These are phyloP conservation scores for Rattus rattus DNA, from an alignment of 2,113 vertebrate species.

Conservation along the genomic window DNA sequence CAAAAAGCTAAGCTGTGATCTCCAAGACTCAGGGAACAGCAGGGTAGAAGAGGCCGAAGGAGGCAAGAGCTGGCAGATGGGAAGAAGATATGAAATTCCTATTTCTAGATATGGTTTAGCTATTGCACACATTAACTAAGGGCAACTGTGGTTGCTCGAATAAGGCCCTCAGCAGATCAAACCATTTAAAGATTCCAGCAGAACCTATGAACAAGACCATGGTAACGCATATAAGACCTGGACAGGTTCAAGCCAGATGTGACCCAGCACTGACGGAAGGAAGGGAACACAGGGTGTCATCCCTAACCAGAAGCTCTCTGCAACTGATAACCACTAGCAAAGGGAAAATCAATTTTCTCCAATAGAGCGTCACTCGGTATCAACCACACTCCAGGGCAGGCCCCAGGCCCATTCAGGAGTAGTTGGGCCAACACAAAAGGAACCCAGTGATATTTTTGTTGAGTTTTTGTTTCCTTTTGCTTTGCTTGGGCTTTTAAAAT, in stretches of 20 bases:
- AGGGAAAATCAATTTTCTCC: background rate
- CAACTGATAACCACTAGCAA: background rate
- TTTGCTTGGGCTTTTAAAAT: background rate
- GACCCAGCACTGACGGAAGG: background rate
- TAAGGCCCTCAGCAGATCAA: background rate
- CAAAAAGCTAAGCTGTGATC: background rate
- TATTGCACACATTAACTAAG: background rate
- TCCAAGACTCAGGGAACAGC: background rate
- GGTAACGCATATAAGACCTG: background rate
- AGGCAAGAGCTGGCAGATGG: background rate
- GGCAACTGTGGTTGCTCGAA: background rate
- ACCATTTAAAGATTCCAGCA: background rate
- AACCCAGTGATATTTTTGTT: background rate
- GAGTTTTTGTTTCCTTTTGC: background rate
- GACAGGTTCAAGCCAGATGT: background rate
- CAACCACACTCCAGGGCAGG: background rate
- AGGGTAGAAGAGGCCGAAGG: background rate
- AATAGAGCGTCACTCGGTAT: background rate
- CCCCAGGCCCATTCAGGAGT: background rate
- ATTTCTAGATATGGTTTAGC: no score
- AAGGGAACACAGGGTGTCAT: background rate
- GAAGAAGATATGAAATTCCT: background rate
- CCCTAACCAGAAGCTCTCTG: background rate
- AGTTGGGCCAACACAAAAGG: background rate
- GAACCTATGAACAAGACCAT: background rate